Evolutionary conservation across 2,113 vertebrate genomes (phyloP).

Genomic region (Rafetus swinhoei): DNA sequence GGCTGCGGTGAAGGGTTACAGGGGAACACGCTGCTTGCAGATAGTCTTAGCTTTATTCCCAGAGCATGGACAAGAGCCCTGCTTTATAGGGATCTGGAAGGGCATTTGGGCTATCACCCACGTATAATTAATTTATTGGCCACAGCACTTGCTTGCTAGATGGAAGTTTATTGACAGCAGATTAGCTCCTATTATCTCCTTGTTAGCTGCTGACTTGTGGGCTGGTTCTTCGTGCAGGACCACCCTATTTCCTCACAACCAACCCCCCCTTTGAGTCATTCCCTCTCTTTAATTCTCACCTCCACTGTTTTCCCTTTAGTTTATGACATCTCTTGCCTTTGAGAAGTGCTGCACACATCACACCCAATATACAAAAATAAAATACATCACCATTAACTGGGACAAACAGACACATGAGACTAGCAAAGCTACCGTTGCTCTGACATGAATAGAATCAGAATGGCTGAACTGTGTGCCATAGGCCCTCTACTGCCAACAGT

Average conservation of each 20-base stretch:
- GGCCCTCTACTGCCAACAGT: neutral
- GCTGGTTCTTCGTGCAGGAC: neutral
- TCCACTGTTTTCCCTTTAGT: neutral
- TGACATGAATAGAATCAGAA: neutral
- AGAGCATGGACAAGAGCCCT: neutral
- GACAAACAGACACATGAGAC: neutral
- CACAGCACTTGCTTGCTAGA: neutral
- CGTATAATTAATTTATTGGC: neutral
- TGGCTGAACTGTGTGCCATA: neutral
- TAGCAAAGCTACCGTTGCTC: neutral
- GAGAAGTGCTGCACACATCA: neutral
- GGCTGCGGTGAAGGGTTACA: neutral
- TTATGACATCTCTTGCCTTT: neutral
- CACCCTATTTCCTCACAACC: neutral
- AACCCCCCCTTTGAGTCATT: neutral
- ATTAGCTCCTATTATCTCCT: neutral
- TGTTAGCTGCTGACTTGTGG: neutral
- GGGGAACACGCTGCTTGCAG: neutral
- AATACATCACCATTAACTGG: neutral
- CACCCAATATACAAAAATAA: neutral
- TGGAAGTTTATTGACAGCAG: neutral
- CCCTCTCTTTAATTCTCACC: neutral
- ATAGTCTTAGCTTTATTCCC: neutral
- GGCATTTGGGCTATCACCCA: neutral
- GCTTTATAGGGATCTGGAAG: neutral